Conservation (phyloP, 1,140 invertebrate genomes). For the Antheraea pernyi region DNA sequence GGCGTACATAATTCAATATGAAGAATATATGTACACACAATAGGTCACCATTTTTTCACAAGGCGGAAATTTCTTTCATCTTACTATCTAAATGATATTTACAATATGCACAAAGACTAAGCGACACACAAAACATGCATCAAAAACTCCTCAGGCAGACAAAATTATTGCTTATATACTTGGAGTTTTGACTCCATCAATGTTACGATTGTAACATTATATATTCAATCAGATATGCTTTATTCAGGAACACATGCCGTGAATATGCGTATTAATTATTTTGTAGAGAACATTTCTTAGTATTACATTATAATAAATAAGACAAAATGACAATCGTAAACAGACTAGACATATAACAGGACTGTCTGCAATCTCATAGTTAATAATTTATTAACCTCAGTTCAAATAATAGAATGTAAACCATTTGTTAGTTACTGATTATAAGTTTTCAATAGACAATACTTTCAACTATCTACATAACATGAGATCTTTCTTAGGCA, state of each 20-base stretch:
- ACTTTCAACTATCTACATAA: constrained; percentile 37
- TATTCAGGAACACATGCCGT: constrained; percentile 38
- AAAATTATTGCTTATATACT: constrained; percentile 54
- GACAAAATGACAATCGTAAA: constrained; percentile 42
- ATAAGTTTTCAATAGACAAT: constrained; percentile 30
- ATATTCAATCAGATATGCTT: constrained; percentile 59
- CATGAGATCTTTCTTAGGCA: constrained; percentile 45
- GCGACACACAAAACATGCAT: constrained; percentile 51
- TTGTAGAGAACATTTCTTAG: constrained; percentile 23
- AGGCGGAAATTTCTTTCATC: constrained; percentile 64
- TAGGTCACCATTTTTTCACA: constrained; percentile 54
- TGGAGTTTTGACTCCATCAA: constrained; percentile 32
- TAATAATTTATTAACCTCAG: constrained; percentile 16
- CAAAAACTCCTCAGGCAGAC: constrained; percentile 39
- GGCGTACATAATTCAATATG: background rate
- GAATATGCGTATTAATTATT: constrained; percentile 30
- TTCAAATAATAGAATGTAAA: constrained; percentile 6
- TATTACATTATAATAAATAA: constrained; percentile 45
- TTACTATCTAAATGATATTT: constrained; percentile 62
- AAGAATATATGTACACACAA: background rate
- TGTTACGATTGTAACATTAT: constrained; percentile 33
- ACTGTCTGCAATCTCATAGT: constrained; percentile 50
- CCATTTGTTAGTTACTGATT: constrained; percentile 15
- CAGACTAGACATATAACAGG: constrained; percentile 53
- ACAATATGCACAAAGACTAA: constrained; percentile 73